phyloP scores from a whole-genome alignment of 2,113 vertebrate species.

The Tragelaphus scriptus region DNA sequence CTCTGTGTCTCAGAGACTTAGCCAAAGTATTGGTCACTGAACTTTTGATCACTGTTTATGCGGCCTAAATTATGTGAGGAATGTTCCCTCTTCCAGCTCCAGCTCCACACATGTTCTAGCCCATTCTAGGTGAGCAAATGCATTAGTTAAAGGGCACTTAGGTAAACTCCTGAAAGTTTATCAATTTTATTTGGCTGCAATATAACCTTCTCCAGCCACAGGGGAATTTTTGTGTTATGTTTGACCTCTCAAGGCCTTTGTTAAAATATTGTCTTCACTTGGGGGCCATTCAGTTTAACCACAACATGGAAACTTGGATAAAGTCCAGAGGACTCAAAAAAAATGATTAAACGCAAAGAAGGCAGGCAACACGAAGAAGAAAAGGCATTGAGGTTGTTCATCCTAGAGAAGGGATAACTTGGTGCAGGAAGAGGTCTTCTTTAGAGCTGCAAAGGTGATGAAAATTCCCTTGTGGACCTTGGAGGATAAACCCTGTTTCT shows the following conservation, averaged over 20 bases:
- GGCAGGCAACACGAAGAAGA: neutral
- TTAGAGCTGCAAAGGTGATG: neutral
- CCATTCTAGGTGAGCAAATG: neutral
- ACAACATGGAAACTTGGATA: conserved; percentile 6
- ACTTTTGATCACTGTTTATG: conserved; percentile 31
- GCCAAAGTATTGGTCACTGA: conserved; percentile 37
- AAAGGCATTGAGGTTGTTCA: neutral
- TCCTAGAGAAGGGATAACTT: neutral
- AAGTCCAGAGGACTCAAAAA: conserved; percentile 17
- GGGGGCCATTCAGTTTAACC: neutral
- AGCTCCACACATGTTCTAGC: neutral
- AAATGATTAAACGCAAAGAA: conserved; percentile 29
- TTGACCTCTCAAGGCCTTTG: conserved; percentile 7
- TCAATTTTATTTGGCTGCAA: conserved; percentile 29
- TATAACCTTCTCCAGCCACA: neutral
- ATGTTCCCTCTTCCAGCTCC: neutral
- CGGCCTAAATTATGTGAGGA: conserved; percentile 12
- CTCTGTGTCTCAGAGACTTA: conserved; percentile 59
- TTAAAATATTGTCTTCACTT: conserved; percentile 2
- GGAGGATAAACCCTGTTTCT: neutral
- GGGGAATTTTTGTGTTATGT: conserved; percentile 14
- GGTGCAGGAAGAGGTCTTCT: neutral
- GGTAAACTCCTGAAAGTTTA: neutral
- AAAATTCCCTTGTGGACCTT: neutral
- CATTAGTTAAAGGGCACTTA: neutral